Base-by-base conservation (phyloP, 2,113 vertebrate species). In the Ciconia maguari region DNA sequence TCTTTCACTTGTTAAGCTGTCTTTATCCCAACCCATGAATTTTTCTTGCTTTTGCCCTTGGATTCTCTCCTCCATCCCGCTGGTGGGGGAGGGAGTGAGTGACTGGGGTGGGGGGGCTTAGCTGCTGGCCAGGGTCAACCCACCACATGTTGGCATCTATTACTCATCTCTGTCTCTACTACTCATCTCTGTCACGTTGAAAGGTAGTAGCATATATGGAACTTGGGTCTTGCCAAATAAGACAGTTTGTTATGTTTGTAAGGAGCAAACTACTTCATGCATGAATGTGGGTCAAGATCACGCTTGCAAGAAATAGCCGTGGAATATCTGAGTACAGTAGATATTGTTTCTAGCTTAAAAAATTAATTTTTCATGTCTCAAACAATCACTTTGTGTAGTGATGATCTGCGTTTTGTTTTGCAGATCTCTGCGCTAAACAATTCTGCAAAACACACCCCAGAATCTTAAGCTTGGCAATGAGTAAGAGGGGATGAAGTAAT, bases 41-140 rank as follows among this genome's bases (percentile, higher is more conserved):
- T 90, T 71, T 24, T 68, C 65, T 87, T 32, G 11, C 16, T 57
- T 88, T 88, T 87, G 46, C 30, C 13, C 11, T 83, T 79, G 38
- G 1, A 1, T 90, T 85, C 42, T 91, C 41, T 87, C 30, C 25
- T 75, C 25, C 7, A 12, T 64, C 54, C 42, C 3, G 0, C 42
- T 79, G 21, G 3, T 64, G 32, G 13, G 29, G 24, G 18, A 44
- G 24, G 27, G 42, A 42, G 7, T 9, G 11, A 46, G 9, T 54
- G 52, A 20, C 10, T 46, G 18, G 1, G 10, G 38, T 8, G 38
- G 0, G 0, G 7, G 7, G 7, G 8, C 29, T 70, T 84, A 68
- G 25, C 55, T 75, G 42, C 32, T 60, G 58, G 21, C 18, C 5
- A 3, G 27, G 32, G 58, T 65, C 69, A 91, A 2, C 18, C 16